A percentile compares a stretch with the other conserved stretches of the same genome.
These are phyloP conservation scores for Neodontobutis hainanensis DNA, from an alignment of 2,113 vertebrate genomes.

Conservation along the genomic window DNA sequence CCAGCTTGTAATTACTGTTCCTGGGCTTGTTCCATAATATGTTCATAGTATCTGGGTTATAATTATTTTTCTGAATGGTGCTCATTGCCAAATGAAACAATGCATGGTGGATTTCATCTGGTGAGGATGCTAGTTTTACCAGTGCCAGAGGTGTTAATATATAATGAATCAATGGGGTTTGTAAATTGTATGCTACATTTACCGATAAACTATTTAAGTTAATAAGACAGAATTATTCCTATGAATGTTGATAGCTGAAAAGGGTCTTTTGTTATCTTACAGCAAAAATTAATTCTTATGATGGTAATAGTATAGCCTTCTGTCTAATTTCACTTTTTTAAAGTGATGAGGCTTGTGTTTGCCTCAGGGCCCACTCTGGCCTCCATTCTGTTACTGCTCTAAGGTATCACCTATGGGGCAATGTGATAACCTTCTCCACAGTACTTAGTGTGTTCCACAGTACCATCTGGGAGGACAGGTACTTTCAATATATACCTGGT, in stretches of 20 bases:
- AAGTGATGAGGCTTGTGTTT: neutral
- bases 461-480: too few relatives aligned
- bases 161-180: conserved; percentile 15
- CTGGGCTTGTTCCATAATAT: conserved; percentile 61
- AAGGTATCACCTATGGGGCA: too few relatives aligned
- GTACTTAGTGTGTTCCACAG: too few relatives aligned
- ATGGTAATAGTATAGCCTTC: neutral
- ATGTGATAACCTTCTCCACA: too few relatives aligned
- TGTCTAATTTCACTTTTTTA: neutral
- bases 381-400: neutral
- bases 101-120: conserved; percentile 22
- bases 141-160: conserved; percentile 22
- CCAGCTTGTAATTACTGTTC: conserved; percentile 63
- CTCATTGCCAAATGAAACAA: conserved; percentile 39
- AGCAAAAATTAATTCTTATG: neutral
- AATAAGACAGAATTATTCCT: too few relatives aligned
- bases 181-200: neutral
- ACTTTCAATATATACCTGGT: too few relatives aligned
- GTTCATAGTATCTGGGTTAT: conserved; percentile 43
- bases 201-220: neutral
- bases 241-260: too few relatives aligned
- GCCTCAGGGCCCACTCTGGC: neutral
- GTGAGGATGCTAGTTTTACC: neutral
- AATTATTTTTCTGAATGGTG: conserved; percentile 51
- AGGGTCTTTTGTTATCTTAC: neutral